Base-by-base conservation (phyloP, 2,888 invertebrate genomes). In the Diplazon laetatorius region DNA sequence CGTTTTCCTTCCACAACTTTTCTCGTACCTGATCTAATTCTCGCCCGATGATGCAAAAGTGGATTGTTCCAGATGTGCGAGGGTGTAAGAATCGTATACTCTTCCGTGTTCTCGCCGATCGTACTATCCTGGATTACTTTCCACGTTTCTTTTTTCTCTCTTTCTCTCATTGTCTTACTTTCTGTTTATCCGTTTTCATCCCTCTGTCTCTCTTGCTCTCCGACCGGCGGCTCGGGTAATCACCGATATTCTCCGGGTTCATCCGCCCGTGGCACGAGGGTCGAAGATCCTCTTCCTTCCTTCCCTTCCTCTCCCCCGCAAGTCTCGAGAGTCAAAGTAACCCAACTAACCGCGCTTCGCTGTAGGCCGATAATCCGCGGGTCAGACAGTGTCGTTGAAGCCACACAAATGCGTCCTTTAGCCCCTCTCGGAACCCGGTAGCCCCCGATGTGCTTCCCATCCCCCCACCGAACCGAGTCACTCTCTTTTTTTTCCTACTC, bases 381-480 rank as follows among this genome's bases (percentile, higher is more conserved):
- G 90, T 89, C 89, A 89, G 90, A 89, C 90, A 86, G 87, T 87
- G 87, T 88, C 85, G 86, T 81, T n/a, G 90, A 90, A 90, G 89
- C 89, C 90, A 80, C 87, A 88, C 84, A 85, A 89, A 86, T 87
- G 62, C 68, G 86, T 87, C 85, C 86, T 86, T 80, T 84, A 86
- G 83, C 83, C 78, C 65, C 63, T 69, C 69, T 57, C 50, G n/a
- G 72, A 69, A 76, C 72, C 46, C 66, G 57, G 75, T 59, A 52
- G 37, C 50, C 68, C 50, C 68, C 46, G 71, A 75, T 72, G 63
- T 68, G 44, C 60, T 55, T 14, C 8, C n/a, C n/a, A n/a, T n/a
- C n/a, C n/a, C n/a, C 46, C n/a, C 50, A 9, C 52, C 20, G 16
- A 12, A 48, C 65, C 42, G 10, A 57, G 39, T 52, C 60, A 44